Base-by-base conservation (phyloP, 2,113 vertebrate genomes). In the Calidris pugnax region DNA sequence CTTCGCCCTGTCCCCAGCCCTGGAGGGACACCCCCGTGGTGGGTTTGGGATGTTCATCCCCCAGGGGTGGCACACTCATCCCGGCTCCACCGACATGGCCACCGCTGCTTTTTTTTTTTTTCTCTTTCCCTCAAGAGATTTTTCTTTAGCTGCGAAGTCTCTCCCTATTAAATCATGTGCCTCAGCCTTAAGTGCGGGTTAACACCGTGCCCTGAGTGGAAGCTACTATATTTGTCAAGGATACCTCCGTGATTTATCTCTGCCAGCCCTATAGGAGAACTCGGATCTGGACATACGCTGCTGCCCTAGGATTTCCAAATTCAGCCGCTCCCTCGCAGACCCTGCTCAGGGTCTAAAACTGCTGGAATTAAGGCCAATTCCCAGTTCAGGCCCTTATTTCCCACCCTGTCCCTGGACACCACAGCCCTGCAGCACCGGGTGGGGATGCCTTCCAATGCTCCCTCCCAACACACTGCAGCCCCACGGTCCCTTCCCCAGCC, bases 101-200 rank as follows among this genome's bases (percentile, higher is more conserved):
- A 1, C 11, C 2, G 13, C 62, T 21, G 55, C 80, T 66, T 66
- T 43, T 66, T 43, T 57, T 75, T 56, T 22, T 60, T 75, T 56
- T 22, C 56, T 80, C 60, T 60, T 53, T 32, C 17, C 8, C 83
- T 47, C 7, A 1, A 35, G 91, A 95, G 93, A 93, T 96, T 95
- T 97, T 91, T 94, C 93, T 92, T 96, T 68, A 73, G 57, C 89
- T 2, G 7, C 2, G 16, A 57, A 95, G 92, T 50, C 87, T 96
- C 85, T 94, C 90, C 68, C 74, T 66, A 93, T 91, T 97, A 95
- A 96, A 97, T 94, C 95, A 93, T 74, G 87, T 14, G 75, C 81
- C 95, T 92, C 93, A 91, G 96, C 95, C 90, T 95, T 95, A 96
- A 97, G 92, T 92, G 96, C 77, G 28, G 86, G 95, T 97, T 97